phyloP scores from a whole-genome alignment of 2,113 vertebrate genomes.

The Oryzias woworae region DNA sequence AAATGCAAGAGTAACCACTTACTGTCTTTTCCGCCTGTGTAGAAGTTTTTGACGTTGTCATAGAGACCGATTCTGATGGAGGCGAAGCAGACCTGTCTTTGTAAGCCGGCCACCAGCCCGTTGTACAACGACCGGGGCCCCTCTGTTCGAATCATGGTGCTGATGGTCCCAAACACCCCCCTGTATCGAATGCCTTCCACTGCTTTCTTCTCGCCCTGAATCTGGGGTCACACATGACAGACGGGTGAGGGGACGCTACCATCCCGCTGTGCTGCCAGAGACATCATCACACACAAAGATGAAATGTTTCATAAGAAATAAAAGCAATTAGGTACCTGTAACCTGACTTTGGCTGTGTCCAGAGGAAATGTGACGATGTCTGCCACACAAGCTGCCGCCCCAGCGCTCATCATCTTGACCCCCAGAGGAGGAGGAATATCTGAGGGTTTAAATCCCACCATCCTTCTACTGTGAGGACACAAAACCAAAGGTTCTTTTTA shows the following conservation, averaged over 20 bases:
- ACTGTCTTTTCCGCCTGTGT: constrained; percentile 80
- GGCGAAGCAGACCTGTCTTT: constrained; percentile 85
- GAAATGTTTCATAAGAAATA: background rate
- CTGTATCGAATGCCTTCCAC: constrained; percentile 76
- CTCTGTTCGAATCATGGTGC: constrained; percentile 82
- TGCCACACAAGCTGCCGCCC: constrained; percentile 81
- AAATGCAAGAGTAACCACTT: constrained; percentile 39
- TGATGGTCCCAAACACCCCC: constrained; percentile 85
- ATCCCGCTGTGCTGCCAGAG: background rate
- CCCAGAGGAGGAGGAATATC: constrained; percentile 79
- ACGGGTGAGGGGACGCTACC: constrained; percentile 13
- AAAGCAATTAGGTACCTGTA: constrained; percentile 71
- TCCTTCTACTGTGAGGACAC: constrained; percentile 17
- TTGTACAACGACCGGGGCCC: constrained; percentile 82
- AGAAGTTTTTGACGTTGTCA: constrained; percentile 81
- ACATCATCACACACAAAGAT: background rate
- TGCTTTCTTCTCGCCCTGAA: constrained; percentile 81
- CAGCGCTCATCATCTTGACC: constrained; percentile 85
- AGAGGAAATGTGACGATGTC: constrained; percentile 86
- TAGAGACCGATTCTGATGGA: constrained; percentile 87
- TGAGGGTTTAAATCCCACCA: constrained; percentile 80
- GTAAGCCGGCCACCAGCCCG: constrained; percentile 83
- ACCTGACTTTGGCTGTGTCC: constrained; percentile 83
- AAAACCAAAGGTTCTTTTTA: no score
- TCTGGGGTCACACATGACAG: constrained; percentile 62